A percentile compares a stretch with the other conserved stretches of the same genome.
These are phyloP conservation scores for Andrena bucephala DNA, from an alignment of 2,888 invertebrate species.

Conservation along the genomic window DNA sequence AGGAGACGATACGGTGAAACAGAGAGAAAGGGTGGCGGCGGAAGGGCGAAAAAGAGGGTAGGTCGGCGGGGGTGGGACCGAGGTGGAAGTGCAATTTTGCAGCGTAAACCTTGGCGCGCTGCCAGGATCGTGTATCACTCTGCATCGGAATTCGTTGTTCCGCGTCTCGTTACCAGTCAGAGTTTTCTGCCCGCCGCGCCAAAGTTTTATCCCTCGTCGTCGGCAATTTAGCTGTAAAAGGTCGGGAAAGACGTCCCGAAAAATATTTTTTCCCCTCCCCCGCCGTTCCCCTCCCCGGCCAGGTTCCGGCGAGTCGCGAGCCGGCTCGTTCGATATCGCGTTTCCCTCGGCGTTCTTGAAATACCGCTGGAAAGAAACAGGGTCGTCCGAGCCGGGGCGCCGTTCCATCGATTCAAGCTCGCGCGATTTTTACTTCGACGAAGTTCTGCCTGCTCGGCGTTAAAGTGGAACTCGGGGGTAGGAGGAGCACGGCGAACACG, in stretches of 20 bases:
- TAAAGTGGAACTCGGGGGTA: constrained; percentile 21
- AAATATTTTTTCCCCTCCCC: constrained; percentile 21
- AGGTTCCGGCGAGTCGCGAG: neutral
- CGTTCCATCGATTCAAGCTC: constrained; percentile 32
- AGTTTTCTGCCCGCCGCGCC: constrained; percentile 73
- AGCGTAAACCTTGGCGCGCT: constrained; percentile 79
- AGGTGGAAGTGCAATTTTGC: constrained; percentile 78
- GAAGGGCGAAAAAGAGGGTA: constrained; percentile 50
- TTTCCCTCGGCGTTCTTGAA: constrained; percentile 31
- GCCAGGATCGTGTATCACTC: constrained; percentile 81
- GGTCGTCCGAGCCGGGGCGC: constrained; percentile 32
- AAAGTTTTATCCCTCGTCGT: constrained; percentile 67
- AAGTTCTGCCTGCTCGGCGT: constrained; percentile 25
- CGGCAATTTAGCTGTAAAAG: constrained; percentile 61
- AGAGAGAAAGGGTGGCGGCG: constrained; percentile 43
- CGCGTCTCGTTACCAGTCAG: constrained; percentile 80
- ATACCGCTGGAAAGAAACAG: constrained; percentile 36
- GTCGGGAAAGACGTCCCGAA: constrained; percentile 50
- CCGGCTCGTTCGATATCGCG: constrained; percentile 24
- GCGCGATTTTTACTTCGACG: constrained; percentile 43
- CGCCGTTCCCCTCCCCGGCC: neutral
- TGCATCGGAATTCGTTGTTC: constrained; percentile 82
- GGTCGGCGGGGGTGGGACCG: constrained; percentile 48
- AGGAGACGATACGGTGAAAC: constrained; percentile 67
- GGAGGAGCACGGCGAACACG: neutral